Evolutionary conservation across 2,888 invertebrate species (phyloP).

Genomic region (Troides helena): DNA sequence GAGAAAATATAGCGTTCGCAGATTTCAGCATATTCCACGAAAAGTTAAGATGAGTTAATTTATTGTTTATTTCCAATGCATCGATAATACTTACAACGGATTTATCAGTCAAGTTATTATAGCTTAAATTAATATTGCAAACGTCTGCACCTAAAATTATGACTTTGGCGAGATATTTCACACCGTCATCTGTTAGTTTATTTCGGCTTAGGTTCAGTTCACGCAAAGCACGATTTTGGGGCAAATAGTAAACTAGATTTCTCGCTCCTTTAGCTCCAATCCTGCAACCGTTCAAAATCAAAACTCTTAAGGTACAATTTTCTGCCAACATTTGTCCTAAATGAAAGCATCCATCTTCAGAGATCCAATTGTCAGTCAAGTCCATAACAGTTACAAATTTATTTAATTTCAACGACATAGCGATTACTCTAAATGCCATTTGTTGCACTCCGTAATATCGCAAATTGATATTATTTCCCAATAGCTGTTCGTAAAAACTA

Average conservation of each 20-base stretch:
- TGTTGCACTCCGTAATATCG: conserved; percentile 37
- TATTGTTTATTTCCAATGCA: conserved; percentile 43
- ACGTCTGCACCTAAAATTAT: conserved; percentile 37
- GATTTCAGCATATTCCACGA: conserved; percentile 45
- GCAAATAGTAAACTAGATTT: conserved; percentile 36
- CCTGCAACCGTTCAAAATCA: conserved; percentile 44
- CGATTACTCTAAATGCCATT: conserved; percentile 37
- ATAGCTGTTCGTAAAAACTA: conserved; percentile 43
- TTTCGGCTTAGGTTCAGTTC: conserved; percentile 41
- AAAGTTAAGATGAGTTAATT: conserved; percentile 41
- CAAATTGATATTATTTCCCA: conserved; percentile 43
- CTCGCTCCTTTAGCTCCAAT: conserved; percentile 41
- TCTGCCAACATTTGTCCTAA: conserved; percentile 42
- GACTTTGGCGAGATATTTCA: conserved; percentile 38
- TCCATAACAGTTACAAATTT: conserved; percentile 40
- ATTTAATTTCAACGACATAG: conserved; percentile 39
- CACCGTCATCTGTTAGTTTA: conserved; percentile 39
- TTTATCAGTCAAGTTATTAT: conserved; percentile 44
- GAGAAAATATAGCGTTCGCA: conserved; percentile 35
- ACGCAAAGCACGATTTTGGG: conserved; percentile 37
- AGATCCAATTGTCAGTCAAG: conserved; percentile 46
- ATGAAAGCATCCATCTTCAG: conserved; percentile 45
- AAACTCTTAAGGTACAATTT: conserved; percentile 40
- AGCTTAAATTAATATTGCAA: conserved; percentile 42
- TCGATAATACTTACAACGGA: conserved; percentile 38